phyloP scores from a whole-genome alignment of 30 jellyfish, hydroid and myxozoan species.

The Cassiopea andromeda region DNA sequence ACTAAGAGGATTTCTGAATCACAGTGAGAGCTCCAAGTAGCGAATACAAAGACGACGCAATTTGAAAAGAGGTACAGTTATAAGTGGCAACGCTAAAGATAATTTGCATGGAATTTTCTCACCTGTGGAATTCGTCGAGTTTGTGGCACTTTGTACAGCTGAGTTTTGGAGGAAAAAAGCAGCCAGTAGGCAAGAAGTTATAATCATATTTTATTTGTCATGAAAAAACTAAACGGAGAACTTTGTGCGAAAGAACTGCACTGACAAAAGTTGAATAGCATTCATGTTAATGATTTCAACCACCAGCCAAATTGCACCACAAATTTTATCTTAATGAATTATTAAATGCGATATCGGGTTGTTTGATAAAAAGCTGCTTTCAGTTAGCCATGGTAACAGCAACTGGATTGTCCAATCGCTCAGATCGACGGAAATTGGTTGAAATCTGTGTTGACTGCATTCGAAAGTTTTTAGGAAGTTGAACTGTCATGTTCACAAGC shows the following conservation, averaged over 20 bases:
- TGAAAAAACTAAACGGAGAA: neutral
- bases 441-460: neutral
- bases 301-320: slow-evolving; percentile 5
- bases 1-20: too few relatives aligned
- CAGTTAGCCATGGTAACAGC: neutral
- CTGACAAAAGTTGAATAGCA: neutral
- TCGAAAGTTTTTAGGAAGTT: too few relatives aligned
- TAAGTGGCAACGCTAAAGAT: too few relatives aligned
- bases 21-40: too few relatives aligned
- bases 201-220: neutral
- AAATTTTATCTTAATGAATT: neutral
- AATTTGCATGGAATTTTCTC: neutral
- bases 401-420: neutral
- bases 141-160: neutral
- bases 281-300: neutral
- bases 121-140: neutral
- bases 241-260: neutral
- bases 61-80: too few relatives aligned
- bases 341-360: neutral
- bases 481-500: too few relatives aligned
- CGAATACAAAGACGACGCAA: too few relatives aligned
- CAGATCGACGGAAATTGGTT: neutral
- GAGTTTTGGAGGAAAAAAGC: neutral
- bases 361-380: neutral
- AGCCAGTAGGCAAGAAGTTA: neutral